Conservation (phyloP, 1,140 invertebrate species). For the Heliconius melpomene region DNA sequence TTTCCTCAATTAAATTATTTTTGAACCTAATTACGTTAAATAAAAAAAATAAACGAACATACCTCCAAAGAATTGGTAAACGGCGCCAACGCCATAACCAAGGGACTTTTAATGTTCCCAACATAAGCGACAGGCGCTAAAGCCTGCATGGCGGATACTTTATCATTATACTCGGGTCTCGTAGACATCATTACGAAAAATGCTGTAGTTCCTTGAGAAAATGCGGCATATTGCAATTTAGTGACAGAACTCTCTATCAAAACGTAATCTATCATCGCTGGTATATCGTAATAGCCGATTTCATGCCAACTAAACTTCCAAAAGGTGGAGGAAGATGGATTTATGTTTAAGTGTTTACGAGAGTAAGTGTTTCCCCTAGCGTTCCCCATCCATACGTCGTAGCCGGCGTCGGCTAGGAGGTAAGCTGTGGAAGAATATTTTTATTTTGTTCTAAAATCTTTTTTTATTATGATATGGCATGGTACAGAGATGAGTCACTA, state of each 20-base stretch:
- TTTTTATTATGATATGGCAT: too few relatives aligned
- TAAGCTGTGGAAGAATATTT: constrained; percentile 72
- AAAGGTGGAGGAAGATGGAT: constrained; percentile 79
- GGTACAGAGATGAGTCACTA: too few relatives aligned
- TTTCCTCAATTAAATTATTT: too few relatives aligned
- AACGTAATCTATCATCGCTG: constrained; percentile 88
- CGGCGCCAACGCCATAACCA: constrained; percentile 82
- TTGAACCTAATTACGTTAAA: background rate
- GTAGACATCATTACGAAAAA: constrained; percentile 85
- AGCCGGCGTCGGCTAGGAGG: constrained; percentile 83
- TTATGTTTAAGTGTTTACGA: constrained; percentile 75
- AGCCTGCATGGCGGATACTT: constrained; percentile 83
- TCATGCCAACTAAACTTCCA: constrained; percentile 87
- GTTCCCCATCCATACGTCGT: constrained; percentile 87
- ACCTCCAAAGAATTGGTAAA: constrained; percentile 83
- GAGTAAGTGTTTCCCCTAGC: constrained; percentile 85
- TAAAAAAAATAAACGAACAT: constrained; percentile 16
- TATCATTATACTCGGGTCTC: constrained; percentile 85
- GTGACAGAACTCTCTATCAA: constrained; percentile 80
- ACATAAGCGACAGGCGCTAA: constrained; percentile 89
- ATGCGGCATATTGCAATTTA: constrained; percentile 83
- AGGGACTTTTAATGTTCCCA: constrained; percentile 85
- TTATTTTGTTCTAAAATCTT: background rate
- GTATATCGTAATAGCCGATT: constrained; percentile 88
- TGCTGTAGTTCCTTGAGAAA: constrained; percentile 83